Percentiles rank a stretch among this genome's conserved stretches.
These are phyloP conservation scores for Cylloceria caligata DNA, from an alignment of 2,888 invertebrate species.

Conservation along the genomic window DNA sequence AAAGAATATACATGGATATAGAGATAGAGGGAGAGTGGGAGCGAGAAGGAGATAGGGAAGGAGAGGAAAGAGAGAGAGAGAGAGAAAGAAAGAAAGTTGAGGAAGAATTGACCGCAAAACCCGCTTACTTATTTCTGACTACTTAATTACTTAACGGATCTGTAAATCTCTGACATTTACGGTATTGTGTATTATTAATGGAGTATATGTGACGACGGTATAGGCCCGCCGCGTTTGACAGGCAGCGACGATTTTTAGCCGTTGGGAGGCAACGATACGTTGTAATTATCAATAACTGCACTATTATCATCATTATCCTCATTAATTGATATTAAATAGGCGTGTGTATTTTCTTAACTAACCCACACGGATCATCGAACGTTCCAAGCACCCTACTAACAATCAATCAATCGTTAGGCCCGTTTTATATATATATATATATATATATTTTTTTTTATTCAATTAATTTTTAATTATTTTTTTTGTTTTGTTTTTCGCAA, in stretches of 20 bases:
- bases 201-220: constrained; percentile 6
- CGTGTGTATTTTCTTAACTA: constrained; percentile 52
- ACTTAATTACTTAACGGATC: constrained; percentile 76
- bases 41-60: constrained; percentile 50
- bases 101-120: constrained; percentile 69
- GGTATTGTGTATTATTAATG: constrained; percentile 28
- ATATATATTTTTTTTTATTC: no score
- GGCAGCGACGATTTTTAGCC: constrained; percentile 42
- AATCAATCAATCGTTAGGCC: constrained; percentile 32
- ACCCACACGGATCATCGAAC: constrained; percentile 55
- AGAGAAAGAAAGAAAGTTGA: constrained; percentile 56
- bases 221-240: constrained; percentile 15
- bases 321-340: constrained; percentile 46
- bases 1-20: constrained; percentile 53
- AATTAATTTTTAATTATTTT: constrained; percentile 33
- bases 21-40: constrained; percentile 59
- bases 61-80: constrained; percentile 60
- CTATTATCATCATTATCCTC: constrained; percentile 49
- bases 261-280: constrained; percentile 25
- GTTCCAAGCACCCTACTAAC: constrained; percentile 61
- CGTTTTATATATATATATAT: no score
- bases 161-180: constrained; percentile 67
- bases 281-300: constrained; percentile 39
- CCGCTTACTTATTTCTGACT: constrained; percentile 74
- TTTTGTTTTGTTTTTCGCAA: constrained; percentile 44